phyloP scores from a whole-genome alignment of 37 sponge, comb jelly and placozoan genomes.

The Corticium candelabrum region DNA sequence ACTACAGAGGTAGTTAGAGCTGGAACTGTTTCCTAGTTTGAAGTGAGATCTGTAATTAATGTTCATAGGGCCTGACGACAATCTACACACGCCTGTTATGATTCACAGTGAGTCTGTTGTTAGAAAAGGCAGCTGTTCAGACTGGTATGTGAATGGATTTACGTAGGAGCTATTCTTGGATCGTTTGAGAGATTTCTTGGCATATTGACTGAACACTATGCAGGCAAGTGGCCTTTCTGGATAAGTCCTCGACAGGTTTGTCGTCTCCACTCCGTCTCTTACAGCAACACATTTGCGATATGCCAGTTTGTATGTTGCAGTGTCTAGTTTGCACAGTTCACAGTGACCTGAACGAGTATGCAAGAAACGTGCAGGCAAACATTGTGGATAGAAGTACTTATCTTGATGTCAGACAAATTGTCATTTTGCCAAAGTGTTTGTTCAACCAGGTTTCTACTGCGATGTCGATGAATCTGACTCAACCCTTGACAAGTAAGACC shows the following conservation, averaged over 20 bases:
- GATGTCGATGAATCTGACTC: not conserved
- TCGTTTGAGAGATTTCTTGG: conserved; percentile 15
- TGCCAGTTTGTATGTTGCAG: not conserved
- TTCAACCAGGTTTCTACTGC: not conserved
- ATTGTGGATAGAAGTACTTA: not conserved
- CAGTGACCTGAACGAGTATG: conserved; percentile 7
- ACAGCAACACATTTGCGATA: not conserved
- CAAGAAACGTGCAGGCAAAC: not conserved
- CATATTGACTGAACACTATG: conserved; percentile 16
- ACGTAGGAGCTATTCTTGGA: conserved; percentile 15
- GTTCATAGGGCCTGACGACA: not conserved
- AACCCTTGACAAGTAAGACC: not conserved
- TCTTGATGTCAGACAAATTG: no score
- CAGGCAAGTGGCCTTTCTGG: conserved; percentile 24
- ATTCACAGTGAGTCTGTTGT: conserved; percentile 29
- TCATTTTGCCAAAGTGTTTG: no score
- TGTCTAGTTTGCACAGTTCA: conserved; percentile 2
- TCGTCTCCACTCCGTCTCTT: not conserved
- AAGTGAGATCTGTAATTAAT: not conserved
- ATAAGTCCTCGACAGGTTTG: conserved; percentile 15
- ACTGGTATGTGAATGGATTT: not conserved
- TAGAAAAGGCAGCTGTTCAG: no score
- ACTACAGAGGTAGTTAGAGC: not conserved
- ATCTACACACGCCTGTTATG: conserved; percentile 11
- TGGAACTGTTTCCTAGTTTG: not conserved